These are phyloP conservation scores for Netelia fuscicornis DNA, from an alignment of 2,888 invertebrate species.

Conservation along the genomic window DNA sequence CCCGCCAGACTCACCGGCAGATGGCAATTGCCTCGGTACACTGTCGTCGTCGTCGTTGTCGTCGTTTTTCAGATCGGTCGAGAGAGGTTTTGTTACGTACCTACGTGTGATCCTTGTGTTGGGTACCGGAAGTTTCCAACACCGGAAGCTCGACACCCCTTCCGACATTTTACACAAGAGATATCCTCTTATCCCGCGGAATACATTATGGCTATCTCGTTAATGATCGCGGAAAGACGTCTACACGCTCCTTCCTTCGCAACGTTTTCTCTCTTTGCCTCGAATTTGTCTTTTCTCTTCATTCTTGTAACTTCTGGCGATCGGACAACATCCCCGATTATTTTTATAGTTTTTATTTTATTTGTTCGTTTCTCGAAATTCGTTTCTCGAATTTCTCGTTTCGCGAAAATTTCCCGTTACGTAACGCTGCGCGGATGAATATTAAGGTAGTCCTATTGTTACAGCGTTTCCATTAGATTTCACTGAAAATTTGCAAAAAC, in stretches of 20 bases:
- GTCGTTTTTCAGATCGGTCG: slow-evolving; percentile 32
- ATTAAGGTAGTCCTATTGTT: no score
- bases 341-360: neutral
- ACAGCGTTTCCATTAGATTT: no score
- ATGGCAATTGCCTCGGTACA: slow-evolving; percentile 56
- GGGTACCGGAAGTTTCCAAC: slow-evolving; percentile 54
- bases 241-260: slow-evolving; percentile 52
- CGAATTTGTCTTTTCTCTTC: slow-evolving; percentile 45
- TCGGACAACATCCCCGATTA: slow-evolving; percentile 1
- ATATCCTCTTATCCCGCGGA: slow-evolving; percentile 75
- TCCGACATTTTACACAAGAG: slow-evolving; percentile 70
- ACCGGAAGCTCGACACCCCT: slow-evolving; percentile 61
- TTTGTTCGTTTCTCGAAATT: neutral
- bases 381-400: neutral
- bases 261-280: slow-evolving; percentile 32
- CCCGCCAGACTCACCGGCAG: slow-evolving; percentile 35
- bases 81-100: slow-evolving; percentile 19
- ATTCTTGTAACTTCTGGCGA: slow-evolving; percentile 10
- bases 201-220: slow-evolving; percentile 77
- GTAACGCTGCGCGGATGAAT: no score
- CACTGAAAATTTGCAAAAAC: no score
- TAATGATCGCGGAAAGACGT: slow-evolving; percentile 61
- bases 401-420: no score
- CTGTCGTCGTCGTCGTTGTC: neutral
- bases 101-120: slow-evolving; percentile 14